Evolutionary conservation across 2,888 invertebrate genomes (phyloP).

Genomic region (Agrochola macilenta): DNA sequence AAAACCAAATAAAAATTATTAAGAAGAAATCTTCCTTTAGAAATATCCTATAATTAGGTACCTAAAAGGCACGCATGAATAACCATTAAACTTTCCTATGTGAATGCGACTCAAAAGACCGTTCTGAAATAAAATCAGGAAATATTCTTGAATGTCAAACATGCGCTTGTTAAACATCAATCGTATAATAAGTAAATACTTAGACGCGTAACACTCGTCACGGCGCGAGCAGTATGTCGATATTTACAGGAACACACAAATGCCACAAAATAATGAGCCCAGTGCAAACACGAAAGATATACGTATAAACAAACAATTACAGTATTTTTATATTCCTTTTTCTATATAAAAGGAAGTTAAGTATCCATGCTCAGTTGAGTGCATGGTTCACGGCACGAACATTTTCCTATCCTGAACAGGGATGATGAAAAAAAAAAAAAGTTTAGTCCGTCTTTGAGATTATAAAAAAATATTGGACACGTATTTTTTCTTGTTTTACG

Average conservation of each 20-base stretch:
- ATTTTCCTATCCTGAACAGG: no score
- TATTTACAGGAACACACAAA: conserved; percentile 77
- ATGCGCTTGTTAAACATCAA: conserved; percentile 69
- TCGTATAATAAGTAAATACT: conserved; percentile 73
- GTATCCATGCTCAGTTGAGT: conserved; percentile 5
- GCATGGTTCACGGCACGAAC: background rate
- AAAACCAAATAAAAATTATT: background rate
- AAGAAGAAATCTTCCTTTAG: no score
- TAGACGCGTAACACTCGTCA: conserved; percentile 64
- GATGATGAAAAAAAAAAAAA: no score
- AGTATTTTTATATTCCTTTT: conserved; percentile 34
- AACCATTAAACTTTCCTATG: background rate
- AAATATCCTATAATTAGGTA: background rate
- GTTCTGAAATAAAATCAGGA: conserved; percentile 30
- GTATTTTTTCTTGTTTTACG: no score
- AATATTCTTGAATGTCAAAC: conserved; percentile 57
- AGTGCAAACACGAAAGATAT: conserved; percentile 78
- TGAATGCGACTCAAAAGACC: conserved; percentile 11
- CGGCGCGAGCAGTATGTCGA: conserved; percentile 70
- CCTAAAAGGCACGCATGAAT: background rate
- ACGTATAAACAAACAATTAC: conserved; percentile 72
- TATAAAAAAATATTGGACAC: no score
- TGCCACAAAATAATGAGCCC: conserved; percentile 84
- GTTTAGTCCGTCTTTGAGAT: no score
- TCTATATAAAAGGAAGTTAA: conserved; percentile 1